A percentile compares a stretch with the other conserved stretches of the same genome.
These are phyloP conservation scores for Tetragonula carbonaria DNA, from an alignment of 2,888 invertebrate genomes.

Conservation along the genomic window DNA sequence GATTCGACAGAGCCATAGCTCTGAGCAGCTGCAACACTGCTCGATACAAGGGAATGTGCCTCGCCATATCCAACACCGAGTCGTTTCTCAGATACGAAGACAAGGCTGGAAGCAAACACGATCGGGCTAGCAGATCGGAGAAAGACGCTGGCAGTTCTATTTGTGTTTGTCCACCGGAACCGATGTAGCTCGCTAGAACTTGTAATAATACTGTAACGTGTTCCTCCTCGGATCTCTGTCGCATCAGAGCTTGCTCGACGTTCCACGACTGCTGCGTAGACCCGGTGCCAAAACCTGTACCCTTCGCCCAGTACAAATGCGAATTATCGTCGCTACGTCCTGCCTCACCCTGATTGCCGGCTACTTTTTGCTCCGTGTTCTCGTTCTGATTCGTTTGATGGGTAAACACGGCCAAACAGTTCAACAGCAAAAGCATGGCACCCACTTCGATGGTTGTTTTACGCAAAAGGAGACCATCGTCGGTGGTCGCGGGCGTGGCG, in stretches of 20 bases:
- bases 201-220: slow-evolving; percentile 94
- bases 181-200: slow-evolving; percentile 95
- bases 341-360: slow-evolving; percentile 67
- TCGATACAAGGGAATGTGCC: slow-evolving; percentile 96
- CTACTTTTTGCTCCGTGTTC: slow-evolving; percentile 81
- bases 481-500: slow-evolving; percentile 89
- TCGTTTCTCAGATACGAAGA: slow-evolving; percentile 97
- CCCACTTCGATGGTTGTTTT: slow-evolving; percentile 93
- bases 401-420: slow-evolving; percentile 95
- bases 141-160: slow-evolving; percentile 89
- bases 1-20: slow-evolving; percentile 88
- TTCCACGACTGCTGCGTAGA: slow-evolving; percentile 98
- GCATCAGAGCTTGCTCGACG: slow-evolving; percentile 95
- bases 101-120: slow-evolving; percentile 94
- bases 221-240: slow-evolving; percentile 96
- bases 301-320: slow-evolving; percentile 97
- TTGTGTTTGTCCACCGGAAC: slow-evolving; percentile 87
- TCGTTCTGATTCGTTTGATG: slow-evolving; percentile 88
- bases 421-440: slow-evolving; percentile 93
- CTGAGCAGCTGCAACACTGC: slow-evolving; percentile 93
- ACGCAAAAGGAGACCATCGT: slow-evolving; percentile 91
- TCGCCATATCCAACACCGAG: slow-evolving; percentile 98
- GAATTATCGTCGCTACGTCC: slow-evolving; percentile 87
- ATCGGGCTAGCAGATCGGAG: slow-evolving; percentile 90
- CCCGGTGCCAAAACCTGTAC: slow-evolving; percentile 98